Evolutionary conservation across 2,888 invertebrate species (phyloP).

Genomic region (Pristionchus fissidentatus): DNA sequence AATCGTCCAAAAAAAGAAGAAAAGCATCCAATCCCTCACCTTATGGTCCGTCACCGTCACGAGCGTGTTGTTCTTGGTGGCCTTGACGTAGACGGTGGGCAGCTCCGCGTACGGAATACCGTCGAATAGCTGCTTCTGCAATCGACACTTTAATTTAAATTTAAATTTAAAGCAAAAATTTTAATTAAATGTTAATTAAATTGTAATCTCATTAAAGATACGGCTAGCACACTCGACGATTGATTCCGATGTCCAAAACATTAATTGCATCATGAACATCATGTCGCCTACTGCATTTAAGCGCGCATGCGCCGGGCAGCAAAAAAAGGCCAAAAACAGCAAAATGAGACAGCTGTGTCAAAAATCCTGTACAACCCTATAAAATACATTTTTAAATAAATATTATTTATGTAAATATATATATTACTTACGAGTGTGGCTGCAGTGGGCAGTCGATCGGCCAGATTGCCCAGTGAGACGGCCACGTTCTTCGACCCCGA

Average conservation of each 20-base stretch:
- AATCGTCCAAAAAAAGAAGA: too few species aligned
- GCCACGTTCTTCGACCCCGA: slow-evolving; percentile 59
- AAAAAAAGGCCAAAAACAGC: too few species aligned
- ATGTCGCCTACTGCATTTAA: too few species aligned
- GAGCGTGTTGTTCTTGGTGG: slow-evolving; percentile 90
- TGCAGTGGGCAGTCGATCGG: slow-evolving; percentile 65
- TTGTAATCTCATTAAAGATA: too few species aligned
- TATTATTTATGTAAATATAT: neutral
- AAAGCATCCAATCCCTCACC: too few species aligned
- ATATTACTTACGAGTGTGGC: slow-evolving; percentile 61
- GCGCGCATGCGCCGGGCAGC: too few species aligned
- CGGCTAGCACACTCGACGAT: too few species aligned
- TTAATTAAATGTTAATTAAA: too few species aligned
- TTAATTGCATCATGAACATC: too few species aligned
- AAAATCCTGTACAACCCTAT: neutral
- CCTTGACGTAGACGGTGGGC: slow-evolving; percentile 87
- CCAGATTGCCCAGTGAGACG: slow-evolving; percentile 62
- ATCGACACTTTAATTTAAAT: neutral
- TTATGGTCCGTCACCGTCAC: slow-evolving; percentile 84
- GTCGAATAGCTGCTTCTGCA: slow-evolving; percentile 60
- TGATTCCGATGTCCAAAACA: too few species aligned
- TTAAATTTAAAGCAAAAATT: neutral
- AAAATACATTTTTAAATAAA: neutral
- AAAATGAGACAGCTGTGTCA: neutral
- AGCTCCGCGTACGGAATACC: slow-evolving; percentile 79